phyloP scores from a whole-genome alignment of 2,113 vertebrate species.

The Ceyx cyanopectus region DNA sequence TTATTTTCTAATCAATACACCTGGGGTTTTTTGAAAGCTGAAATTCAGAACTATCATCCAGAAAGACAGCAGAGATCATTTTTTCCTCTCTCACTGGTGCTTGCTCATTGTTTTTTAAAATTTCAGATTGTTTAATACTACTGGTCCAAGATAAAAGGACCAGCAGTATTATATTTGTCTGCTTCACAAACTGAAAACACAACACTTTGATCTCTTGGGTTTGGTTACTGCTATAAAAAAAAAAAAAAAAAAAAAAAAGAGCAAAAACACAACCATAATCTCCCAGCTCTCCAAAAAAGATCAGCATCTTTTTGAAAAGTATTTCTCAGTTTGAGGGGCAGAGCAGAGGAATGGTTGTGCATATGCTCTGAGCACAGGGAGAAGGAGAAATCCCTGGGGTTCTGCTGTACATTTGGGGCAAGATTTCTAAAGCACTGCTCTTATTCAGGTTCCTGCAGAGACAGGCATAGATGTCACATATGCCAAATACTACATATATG shows the following conservation, averaged over 20 bases:
- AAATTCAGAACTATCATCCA: rapidly evolving
- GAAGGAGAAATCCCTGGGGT: neutral
- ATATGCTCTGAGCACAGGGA: neutral
- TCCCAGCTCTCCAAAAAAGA: neutral
- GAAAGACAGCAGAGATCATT: neutral
- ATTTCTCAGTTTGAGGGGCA: neutral
- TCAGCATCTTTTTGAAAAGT: neutral
- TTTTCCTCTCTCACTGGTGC: neutral
- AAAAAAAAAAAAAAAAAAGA: rapidly evolving
- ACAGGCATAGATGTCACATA: too few species aligned
- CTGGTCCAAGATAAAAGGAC: neutral
- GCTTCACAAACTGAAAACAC: neutral
- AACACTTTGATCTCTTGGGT: neutral
- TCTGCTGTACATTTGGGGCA: neutral
- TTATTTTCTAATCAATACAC: neutral
- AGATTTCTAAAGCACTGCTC: neutral
- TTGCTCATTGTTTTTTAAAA: neutral
- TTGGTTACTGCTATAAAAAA: neutral
- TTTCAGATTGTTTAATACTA: neutral
- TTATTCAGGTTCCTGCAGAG: neutral
- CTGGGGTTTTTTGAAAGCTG: neutral
- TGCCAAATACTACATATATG: too few species aligned
- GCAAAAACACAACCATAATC: neutral
- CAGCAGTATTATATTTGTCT: neutral
- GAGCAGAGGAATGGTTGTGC: neutral